These are phyloP conservation scores for Aricia agestis DNA, from an alignment of 1,140 invertebrate species.

Conservation along the genomic window DNA sequence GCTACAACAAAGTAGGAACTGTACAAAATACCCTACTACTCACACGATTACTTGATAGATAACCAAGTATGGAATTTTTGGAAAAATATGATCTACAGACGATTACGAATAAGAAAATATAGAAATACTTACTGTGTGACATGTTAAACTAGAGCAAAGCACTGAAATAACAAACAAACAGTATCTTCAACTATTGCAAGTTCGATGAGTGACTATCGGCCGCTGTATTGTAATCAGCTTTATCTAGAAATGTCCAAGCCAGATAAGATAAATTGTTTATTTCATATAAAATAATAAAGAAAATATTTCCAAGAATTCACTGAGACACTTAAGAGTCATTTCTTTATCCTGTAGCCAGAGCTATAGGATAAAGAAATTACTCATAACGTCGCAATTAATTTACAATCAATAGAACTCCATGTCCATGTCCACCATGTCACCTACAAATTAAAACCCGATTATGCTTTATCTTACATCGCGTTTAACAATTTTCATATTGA, in stretches of 20 bases:
- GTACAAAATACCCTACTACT: too few relatives aligned
- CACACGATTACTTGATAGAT: too few relatives aligned
- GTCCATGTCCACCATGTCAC: not conserved
- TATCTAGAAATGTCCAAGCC: conserved; percentile 13
- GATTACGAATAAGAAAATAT: too few relatives aligned
- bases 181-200: not conserved
- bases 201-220: conserved; percentile 15
- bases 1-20: too few relatives aligned
- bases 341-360: too few relatives aligned
- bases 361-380: not conserved
- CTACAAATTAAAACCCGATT: not conserved
- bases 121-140: conserved; percentile 28
- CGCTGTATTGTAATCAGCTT: conserved; percentile 7
- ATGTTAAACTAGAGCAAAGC: conserved; percentile 23
- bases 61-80: too few relatives aligned
- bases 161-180: conserved; percentile 19
- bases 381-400: not conserved
- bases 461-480: not conserved
- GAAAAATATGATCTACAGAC: too few relatives aligned
- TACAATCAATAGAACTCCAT: not conserved
- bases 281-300: not conserved
- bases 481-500: too few relatives aligned
- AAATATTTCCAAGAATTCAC: not conserved
- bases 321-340: too few relatives aligned
- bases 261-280: conserved; percentile 34